These are phyloP conservation scores for Megatriorchis doriae DNA, from an alignment of 2,113 vertebrate genomes.

Conservation along the genomic window DNA sequence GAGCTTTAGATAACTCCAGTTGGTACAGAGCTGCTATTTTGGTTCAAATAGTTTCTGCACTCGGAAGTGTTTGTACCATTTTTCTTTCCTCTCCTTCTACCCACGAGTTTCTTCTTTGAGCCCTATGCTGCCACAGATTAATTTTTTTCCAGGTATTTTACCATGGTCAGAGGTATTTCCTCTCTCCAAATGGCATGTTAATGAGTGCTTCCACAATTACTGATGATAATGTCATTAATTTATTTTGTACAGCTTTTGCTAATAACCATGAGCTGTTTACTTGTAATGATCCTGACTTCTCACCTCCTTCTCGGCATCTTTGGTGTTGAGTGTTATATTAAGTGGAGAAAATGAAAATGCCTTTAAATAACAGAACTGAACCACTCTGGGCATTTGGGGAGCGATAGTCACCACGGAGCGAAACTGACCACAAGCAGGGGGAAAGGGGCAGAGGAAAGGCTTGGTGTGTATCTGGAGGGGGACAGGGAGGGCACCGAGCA, in stretches of 20 bases:
- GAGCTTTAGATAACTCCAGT: background rate
- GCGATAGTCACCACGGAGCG: rapidly evolving
- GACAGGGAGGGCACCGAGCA: background rate
- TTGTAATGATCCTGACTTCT: background rate
- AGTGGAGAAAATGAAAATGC: background rate
- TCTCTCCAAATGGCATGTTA: constrained; percentile 41
- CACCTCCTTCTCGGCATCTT: background rate
- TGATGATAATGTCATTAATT: background rate
- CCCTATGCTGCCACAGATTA: rapidly evolving
- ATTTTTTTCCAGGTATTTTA: background rate
- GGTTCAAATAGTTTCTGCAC: background rate
- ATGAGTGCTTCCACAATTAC: background rate
- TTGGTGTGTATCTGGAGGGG: background rate
- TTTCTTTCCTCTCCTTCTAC: background rate
- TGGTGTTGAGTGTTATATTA: background rate
- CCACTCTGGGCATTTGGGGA: background rate
- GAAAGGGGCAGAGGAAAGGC: background rate
- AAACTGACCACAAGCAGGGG: rapidly evolving
- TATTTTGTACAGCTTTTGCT: background rate
- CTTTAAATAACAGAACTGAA: background rate
- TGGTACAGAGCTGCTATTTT: background rate
- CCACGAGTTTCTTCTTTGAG: background rate
- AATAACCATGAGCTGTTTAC: background rate
- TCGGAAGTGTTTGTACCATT: background rate
- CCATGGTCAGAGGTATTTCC: background rate